phyloP scores from a whole-genome alignment of 2,113 vertebrate genomes.

The Aphyosemion australe region DNA sequence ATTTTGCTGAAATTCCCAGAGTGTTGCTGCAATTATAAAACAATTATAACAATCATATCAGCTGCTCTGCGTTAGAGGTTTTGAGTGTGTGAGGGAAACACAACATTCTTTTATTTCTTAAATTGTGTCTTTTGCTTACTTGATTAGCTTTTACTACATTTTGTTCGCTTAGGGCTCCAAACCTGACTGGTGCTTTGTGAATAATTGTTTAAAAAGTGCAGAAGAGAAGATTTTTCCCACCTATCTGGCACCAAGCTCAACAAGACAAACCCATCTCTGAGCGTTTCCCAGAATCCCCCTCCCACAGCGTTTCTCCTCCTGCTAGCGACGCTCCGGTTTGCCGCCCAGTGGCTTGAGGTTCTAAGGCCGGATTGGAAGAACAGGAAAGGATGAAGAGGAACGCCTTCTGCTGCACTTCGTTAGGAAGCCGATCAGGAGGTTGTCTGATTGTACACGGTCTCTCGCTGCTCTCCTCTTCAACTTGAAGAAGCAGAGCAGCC shows the following conservation, averaged over 20 bases:
- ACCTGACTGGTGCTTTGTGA: neutral
- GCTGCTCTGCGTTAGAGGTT: too few relatives aligned
- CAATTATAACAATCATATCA: too few relatives aligned
- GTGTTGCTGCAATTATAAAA: too few relatives aligned
- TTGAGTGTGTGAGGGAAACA: neutral
- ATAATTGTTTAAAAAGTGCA: slow-evolving; percentile 11
- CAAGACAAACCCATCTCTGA: slow-evolving; percentile 19
- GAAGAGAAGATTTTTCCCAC: slow-evolving; percentile 7
- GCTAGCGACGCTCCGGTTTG: slow-evolving; percentile 41
- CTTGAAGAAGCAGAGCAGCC: slow-evolving; percentile 25
- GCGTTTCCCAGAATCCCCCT: slow-evolving; percentile 31
- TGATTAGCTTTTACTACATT: slow-evolving; percentile 3
- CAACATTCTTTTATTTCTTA: neutral
- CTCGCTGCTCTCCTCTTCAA: slow-evolving; percentile 35
- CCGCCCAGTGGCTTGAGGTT: slow-evolving; percentile 63
- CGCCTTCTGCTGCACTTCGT: slow-evolving; percentile 59
- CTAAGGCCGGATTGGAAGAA: slow-evolving; percentile 76
- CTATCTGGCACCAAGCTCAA: slow-evolving; percentile 18
- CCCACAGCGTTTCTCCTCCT: slow-evolving; percentile 51
- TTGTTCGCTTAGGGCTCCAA: slow-evolving; percentile 17
- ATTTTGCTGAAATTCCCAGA: too few relatives aligned
- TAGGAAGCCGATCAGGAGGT: slow-evolving; percentile 51
- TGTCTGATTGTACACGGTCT: slow-evolving; percentile 28
- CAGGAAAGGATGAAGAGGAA: slow-evolving; percentile 14
- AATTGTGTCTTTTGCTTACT: slow-evolving; percentile 3